Percentiles rank a stretch among this genome's conserved stretches.
Evolutionary conservation across 1,140 invertebrate species (phyloP).

Genomic region (Conus ventricosus): DNA sequence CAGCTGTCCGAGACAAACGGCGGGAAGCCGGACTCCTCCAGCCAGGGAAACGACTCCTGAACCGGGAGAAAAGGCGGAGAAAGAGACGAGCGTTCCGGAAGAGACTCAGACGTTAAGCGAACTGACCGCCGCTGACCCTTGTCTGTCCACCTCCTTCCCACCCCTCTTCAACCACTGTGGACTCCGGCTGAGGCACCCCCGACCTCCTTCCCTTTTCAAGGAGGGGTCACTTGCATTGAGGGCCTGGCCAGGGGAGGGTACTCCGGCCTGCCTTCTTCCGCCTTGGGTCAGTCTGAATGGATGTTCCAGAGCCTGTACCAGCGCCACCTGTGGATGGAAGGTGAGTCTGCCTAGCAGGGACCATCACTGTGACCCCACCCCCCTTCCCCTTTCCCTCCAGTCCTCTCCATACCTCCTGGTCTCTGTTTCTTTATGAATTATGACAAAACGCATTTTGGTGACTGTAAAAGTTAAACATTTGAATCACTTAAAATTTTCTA

Average conservation of each 20-base stretch:
- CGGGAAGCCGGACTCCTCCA: neutral
- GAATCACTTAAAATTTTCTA: neutral
- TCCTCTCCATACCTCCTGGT: too few relatives aligned
- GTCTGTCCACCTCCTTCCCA: neutral
- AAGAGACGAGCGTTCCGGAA: too few relatives aligned
- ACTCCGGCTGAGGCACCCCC: too few relatives aligned
- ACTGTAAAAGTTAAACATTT: neutral
- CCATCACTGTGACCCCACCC: too few relatives aligned
- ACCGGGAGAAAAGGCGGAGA: too few relatives aligned
- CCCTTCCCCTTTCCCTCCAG: too few relatives aligned
- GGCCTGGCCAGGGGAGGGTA: neutral
- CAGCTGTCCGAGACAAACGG: neutral
- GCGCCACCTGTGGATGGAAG: slow-evolving; percentile 27
- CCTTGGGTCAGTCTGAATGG: neutral
- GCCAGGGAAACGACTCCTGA: too few relatives aligned
- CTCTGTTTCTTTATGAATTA: too few relatives aligned
- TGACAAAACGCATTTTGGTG: neutral
- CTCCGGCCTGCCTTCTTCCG: neutral
- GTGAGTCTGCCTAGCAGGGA: neutral
- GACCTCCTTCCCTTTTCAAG: too few relatives aligned
- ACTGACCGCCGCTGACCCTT: neutral
- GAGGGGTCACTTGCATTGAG: neutral
- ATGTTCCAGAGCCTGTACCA: slow-evolving; percentile 31
- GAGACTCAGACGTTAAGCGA: too few relatives aligned
- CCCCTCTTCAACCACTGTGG: neutral